phyloP scores from a whole-genome alignment of 2,113 vertebrate genomes.

The Dicrurus megarhynchus region DNA sequence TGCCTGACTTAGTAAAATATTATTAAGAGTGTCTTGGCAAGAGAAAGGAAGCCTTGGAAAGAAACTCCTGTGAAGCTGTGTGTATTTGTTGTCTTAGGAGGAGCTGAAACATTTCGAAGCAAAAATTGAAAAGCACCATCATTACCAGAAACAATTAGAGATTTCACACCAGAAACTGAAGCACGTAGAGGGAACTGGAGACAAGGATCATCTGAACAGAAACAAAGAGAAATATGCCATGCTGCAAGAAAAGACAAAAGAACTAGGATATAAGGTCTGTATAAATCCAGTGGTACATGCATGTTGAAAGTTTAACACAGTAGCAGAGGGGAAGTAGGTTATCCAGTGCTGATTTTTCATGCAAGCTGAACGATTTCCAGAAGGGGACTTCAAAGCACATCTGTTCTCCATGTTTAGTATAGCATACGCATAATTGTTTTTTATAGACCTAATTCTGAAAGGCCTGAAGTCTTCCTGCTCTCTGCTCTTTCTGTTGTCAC shows the following conservation, averaged over 20 bases:
- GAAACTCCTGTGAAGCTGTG: not conserved
- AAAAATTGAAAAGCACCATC: conserved; percentile 94
- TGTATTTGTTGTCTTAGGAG: conserved; percentile 73
- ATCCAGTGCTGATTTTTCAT: not conserved
- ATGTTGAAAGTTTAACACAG: not conserved
- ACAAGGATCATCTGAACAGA: conserved; percentile 84
- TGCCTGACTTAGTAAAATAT: not conserved
- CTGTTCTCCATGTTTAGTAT: not conserved
- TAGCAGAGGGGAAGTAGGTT: not conserved
- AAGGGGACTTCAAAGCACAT: not conserved
- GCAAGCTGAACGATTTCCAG: not conserved
- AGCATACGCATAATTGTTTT: not conserved
- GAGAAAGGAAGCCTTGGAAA: not conserved
- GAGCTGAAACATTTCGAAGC: conserved; percentile 95
- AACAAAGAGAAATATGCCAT: conserved; percentile 86
- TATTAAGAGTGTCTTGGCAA: not conserved
- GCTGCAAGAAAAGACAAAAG: conserved; percentile 88
- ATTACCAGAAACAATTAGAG: conserved; percentile 94
- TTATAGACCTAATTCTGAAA: not conserved
- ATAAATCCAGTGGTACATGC: not conserved
- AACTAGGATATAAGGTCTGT: conserved; percentile 93
- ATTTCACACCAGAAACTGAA: conserved; percentile 93
- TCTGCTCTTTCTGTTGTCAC: not conserved
- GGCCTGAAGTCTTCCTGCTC: not conserved
- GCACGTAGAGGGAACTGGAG: conserved; percentile 85